A percentile compares a stretch with the other conserved stretches of the same genome.
These are phyloP conservation scores for Lasioglossum malachurum DNA, from an alignment of 2,888 invertebrate genomes.

Conservation along the genomic window DNA sequence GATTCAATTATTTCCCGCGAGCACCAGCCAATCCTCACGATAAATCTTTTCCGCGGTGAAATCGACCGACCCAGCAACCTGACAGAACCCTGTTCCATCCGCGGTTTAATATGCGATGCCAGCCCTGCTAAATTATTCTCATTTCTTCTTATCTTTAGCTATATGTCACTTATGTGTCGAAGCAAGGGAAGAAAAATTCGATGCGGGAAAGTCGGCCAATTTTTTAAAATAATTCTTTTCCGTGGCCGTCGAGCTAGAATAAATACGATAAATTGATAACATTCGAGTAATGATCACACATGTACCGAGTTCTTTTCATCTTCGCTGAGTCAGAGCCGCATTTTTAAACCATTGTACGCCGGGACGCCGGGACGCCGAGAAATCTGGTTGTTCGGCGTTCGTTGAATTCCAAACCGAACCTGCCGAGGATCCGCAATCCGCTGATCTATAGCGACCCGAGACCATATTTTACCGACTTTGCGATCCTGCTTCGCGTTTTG, in stretches of 20 bases:
- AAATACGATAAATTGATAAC: neutral
- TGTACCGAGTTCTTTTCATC: neutral
- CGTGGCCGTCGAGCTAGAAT: no score
- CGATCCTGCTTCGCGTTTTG: neutral
- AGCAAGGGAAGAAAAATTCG: neutral
- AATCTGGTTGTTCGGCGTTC: neutral
- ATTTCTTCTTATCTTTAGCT: neutral
- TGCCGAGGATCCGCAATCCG: neutral
- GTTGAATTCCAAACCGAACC: neutral
- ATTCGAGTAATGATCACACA: neutral
- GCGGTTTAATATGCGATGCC: neutral
- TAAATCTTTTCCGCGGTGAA: constrained; percentile 13
- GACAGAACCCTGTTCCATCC: neutral
- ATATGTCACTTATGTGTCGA: neutral
- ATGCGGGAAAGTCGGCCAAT: neutral
- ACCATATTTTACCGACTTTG: neutral
- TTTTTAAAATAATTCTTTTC: no score
- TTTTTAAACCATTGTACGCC: neutral
- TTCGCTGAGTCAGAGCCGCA: neutral
- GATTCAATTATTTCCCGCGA: constrained; percentile 20
- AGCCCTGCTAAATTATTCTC: neutral
- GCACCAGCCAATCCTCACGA: neutral
- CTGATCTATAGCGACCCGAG: neutral
- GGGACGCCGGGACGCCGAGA: neutral
- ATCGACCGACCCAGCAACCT: neutral